phyloP scores from a whole-genome alignment of 2,888 invertebrate genomes.

The Melanchra persicariae region DNA sequence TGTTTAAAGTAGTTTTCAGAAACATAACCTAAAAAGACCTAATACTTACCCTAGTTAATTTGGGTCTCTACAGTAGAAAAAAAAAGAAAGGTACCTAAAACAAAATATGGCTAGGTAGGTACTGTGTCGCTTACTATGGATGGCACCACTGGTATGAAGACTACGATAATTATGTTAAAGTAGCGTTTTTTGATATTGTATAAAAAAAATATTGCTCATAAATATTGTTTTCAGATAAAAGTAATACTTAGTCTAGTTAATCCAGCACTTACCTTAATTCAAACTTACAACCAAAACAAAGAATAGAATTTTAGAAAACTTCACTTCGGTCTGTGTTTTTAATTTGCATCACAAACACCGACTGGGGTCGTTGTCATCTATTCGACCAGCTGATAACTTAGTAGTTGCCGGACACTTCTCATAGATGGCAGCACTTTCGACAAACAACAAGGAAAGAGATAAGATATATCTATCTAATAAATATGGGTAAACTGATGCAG shows the following conservation, averaged over 20 bases:
- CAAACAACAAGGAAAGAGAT: neutral
- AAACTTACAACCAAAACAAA: neutral
- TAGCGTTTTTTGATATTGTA: too few species aligned
- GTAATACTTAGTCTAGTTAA: neutral
- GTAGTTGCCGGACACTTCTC: slow-evolving; percentile 28
- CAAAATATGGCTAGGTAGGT: neutral
- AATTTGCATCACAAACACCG: slow-evolving; percentile 27
- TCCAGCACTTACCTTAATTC: slow-evolving; percentile 14
- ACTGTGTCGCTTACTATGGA: neutral
- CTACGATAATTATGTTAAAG: too few species aligned
- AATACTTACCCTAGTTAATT: too few species aligned
- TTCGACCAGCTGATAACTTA: slow-evolving; percentile 24
- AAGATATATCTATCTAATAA: neutral
- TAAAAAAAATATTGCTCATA: too few species aligned
- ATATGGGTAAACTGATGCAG: neutral
- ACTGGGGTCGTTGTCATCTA: slow-evolving; percentile 1
- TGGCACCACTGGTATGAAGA: neutral
- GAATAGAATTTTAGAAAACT: neutral
- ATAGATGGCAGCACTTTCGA: slow-evolving; percentile 61
- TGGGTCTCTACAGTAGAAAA: neutral
- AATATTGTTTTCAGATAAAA: neutral
- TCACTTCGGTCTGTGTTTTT: neutral
- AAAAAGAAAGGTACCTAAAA: neutral
- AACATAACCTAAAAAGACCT: slow-evolving; percentile 33
- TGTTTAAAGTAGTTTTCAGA: neutral